These are phyloP conservation scores for Hepsetus odoe DNA, from an alignment of 2,113 vertebrate genomes.

Conservation along the genomic window DNA sequence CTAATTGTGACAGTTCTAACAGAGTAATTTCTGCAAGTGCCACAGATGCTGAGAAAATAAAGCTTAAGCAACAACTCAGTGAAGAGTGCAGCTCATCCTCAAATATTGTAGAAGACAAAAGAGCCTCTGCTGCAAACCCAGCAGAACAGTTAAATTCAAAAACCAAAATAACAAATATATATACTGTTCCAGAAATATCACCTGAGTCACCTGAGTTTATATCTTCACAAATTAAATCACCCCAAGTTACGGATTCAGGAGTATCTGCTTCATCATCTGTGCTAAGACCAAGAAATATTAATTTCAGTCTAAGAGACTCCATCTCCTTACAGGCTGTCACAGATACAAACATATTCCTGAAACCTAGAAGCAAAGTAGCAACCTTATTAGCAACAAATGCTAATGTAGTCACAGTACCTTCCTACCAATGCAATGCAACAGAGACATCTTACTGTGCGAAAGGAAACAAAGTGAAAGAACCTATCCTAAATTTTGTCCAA, in stretches of 20 bases:
- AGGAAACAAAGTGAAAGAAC: too few species aligned
- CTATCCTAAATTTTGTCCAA: not conserved
- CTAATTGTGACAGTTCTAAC: conserved; percentile 14
- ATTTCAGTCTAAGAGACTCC: not conserved
- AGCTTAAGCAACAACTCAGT: conserved; percentile 55
- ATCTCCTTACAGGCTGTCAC: not conserved
- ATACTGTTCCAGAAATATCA: not conserved
- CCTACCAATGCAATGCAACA: not conserved
- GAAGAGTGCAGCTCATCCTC: conserved; percentile 54
- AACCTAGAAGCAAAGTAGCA: not conserved
- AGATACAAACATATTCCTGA: not conserved
- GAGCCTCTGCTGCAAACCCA: not conserved
- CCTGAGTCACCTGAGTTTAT: not conserved
- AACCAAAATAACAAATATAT: not conserved
- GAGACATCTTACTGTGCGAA: too few species aligned
- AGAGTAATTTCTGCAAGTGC: conserved; percentile 44
- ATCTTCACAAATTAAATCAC: not conserved
- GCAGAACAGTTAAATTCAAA: not conserved
- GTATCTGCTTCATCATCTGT: not conserved
- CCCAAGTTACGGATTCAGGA: not conserved
- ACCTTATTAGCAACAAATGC: not conserved
- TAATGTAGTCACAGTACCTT: not conserved
- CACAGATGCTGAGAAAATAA: conserved; percentile 70
- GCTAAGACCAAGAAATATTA: not conserved
- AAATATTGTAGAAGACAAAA: conserved; percentile 52